Percentiles rank a stretch among this genome's conserved stretches.
Evolutionary conservation across 2,888 invertebrate species (phyloP).

Genomic region (Aproaerema taeniolella): DNA sequence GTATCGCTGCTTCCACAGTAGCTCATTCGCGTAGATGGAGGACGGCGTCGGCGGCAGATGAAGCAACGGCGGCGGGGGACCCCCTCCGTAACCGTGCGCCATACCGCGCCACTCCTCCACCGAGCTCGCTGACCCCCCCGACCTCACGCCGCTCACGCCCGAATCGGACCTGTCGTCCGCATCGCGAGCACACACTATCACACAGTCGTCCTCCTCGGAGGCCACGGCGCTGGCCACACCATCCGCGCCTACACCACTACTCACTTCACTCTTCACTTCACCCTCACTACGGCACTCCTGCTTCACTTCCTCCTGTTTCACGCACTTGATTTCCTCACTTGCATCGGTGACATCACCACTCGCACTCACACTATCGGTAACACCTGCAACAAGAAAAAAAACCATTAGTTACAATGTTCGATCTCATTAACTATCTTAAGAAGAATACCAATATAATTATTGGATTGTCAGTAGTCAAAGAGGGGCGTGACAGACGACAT

Average conservation of each 20-base stretch:
- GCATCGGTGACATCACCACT: slow-evolving; percentile 63
- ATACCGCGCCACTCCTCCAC: slow-evolving; percentile 87
- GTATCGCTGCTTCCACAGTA: slow-evolving; percentile 80
- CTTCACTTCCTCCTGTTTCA: slow-evolving; percentile 58
- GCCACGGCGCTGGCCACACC: slow-evolving; percentile 73
- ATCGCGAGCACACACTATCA: slow-evolving; percentile 79
- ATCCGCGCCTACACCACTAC: slow-evolving; percentile 65
- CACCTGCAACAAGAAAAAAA: slow-evolving; percentile 59
- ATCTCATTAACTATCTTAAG: too few species aligned
- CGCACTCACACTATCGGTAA: slow-evolving; percentile 59
- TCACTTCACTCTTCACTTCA: slow-evolving; percentile 71
- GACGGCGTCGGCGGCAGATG: slow-evolving; percentile 70
- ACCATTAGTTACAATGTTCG: too few species aligned
- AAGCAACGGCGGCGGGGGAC: slow-evolving; percentile 75
- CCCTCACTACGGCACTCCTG: slow-evolving; percentile 45
- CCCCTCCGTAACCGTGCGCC: slow-evolving; percentile 84
- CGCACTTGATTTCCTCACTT: slow-evolving; percentile 68
- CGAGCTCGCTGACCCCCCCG: slow-evolving; percentile 84
- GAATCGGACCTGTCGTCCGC: slow-evolving; percentile 80
- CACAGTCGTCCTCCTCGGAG: slow-evolving; percentile 81
- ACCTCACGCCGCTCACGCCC: slow-evolving; percentile 86
- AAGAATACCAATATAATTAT: too few species aligned
- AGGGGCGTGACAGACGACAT: too few species aligned
- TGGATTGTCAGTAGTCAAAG: too few species aligned
- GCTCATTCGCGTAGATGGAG: slow-evolving; percentile 72